Base-by-base conservation (phyloP, 2,888 invertebrate genomes). In the Drosophila barbarae region DNA sequence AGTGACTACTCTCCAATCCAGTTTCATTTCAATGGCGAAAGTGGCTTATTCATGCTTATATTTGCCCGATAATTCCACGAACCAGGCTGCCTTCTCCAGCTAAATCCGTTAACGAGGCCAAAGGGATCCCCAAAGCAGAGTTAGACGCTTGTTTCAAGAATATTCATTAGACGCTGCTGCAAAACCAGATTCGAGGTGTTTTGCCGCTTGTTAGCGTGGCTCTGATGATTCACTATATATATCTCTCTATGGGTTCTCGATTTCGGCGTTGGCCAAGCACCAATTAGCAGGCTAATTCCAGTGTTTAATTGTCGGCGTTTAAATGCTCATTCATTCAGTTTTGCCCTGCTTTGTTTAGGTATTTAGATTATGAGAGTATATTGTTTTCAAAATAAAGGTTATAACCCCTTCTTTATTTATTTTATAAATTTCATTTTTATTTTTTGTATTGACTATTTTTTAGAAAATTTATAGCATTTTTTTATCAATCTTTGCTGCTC, bases 121-220 rank as follows among this genome's bases (percentile, higher is more conserved):
- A 44, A 61, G 79, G 79, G 67, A 76, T 76, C 74, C 82, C 80
- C 77, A 56, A 23, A 1, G 26, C 39, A 23, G 53, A 39, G 12
- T 34, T 21, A 30, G 52, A 13, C 39, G 32, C 51, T 42, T 15
- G 49, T 64, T 59, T 61, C 39, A 61, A 58, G 74, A 68, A 69
- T 82, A 68, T 73, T 74, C 69, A 81, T 81, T 84, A 84, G 69
- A 69, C 69, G 66, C 52, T 42, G 46, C 58, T 38, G 23, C 28
- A 69, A 79, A 79, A 69, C 70, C 77, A 73, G 84, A 74, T 83
- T 61, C 41, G 55, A 68, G 64, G 44, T 65, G 63, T 58, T 65
- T 50, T 53, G 63, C 42, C 55, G 64, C 50, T 72, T 73, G 63
- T 65, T 69, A 56, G 15, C 47, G 6, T 15, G 4, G 49, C 18